Evolutionary conservation across 2,797 vertebrate species (phyloP).

Genomic region (Poeciliopsis infans): DNA sequence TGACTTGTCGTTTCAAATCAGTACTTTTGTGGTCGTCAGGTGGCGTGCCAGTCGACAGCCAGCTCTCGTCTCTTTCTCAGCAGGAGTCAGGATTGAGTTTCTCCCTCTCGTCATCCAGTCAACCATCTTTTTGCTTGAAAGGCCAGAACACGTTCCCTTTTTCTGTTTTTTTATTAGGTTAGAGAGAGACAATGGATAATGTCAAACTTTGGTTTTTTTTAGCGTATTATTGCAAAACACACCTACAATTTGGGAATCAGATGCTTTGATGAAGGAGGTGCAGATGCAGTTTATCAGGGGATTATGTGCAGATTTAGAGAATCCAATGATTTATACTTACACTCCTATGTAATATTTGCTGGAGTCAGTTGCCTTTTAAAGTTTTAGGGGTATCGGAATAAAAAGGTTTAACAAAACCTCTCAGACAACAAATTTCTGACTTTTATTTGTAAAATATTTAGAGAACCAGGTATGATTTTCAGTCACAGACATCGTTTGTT

Average conservation of each 20-base stretch:
- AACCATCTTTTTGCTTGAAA: conserved; percentile 53
- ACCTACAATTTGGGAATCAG: background rate
- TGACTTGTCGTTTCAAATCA: conserved; percentile 78
- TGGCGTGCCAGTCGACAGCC: conserved; percentile 67
- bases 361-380: background rate
- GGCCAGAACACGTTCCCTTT: conserved; percentile 41
- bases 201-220: background rate
- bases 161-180: conserved; percentile 23
- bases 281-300: background rate
- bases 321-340: background rate
- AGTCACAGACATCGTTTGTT: background rate
- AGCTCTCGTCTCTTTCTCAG: conserved; percentile 67
- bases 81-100: conserved; percentile 73
- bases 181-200: conserved; percentile 18
- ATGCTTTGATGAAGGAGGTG: background rate
- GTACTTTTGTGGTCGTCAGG: conserved; percentile 66
- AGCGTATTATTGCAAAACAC: background rate
- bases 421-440: background rate
- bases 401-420: background rate
- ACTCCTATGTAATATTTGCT: background rate
- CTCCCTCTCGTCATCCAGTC: conserved; percentile 61
- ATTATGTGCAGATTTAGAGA: background rate
- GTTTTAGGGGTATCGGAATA: background rate
- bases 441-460: background rate
- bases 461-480: background rate